Base-by-base conservation (phyloP, 2,888 invertebrate genomes). In the Hyposoter dolosus region DNA sequence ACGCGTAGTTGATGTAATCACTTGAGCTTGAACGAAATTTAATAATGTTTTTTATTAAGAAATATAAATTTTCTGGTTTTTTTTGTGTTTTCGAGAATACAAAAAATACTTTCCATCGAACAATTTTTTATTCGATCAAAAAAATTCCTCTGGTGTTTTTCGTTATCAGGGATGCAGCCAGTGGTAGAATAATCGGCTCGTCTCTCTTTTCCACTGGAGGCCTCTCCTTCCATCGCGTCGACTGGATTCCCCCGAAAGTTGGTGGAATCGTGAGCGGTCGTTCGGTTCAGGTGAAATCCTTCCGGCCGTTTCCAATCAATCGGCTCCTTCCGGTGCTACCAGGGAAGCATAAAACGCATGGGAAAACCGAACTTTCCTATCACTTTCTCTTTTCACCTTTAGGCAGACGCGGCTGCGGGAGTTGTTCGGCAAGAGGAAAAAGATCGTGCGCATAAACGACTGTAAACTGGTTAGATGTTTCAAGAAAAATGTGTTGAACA, bases 331-430 rank as follows among this genome's bases (percentile, higher is more conserved):
- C 93, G 93, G 92, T 89, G 89, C 89, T 93, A 94, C 89, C 93
- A 94, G 94, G 93, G 93, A 19, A 93, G 88, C 93, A 94, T 93
- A 90, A 94, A 88, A 87, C 82, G 88, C 68, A 80, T 87, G 93
- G 93, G 94, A 94, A 94, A 94, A 94, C 91, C 94, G 93, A 94
- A 94, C 92, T 92, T 93, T 93, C 92, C 93, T 92, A 93, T 93
- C 93, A 92, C 90, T 91, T 91, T 90, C 89, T 82, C 84, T 84
- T 82, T 75, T 74, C 81, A 88, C 88, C 88, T 88, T 89, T 86
- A 85, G 17, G 80, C 81, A 56, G 66, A 43, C 32, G 71, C 43
- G 71, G 56, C 32, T 72, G 84, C 85, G 75, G 81, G 75, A 63
- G 83, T 65, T 47, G 71, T 23, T 45, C 79, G 71, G 65, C 65